These are phyloP conservation scores for Cyprinodon variegatus DNA, from an alignment of 2,113 vertebrate genomes.

Conservation along the genomic window DNA sequence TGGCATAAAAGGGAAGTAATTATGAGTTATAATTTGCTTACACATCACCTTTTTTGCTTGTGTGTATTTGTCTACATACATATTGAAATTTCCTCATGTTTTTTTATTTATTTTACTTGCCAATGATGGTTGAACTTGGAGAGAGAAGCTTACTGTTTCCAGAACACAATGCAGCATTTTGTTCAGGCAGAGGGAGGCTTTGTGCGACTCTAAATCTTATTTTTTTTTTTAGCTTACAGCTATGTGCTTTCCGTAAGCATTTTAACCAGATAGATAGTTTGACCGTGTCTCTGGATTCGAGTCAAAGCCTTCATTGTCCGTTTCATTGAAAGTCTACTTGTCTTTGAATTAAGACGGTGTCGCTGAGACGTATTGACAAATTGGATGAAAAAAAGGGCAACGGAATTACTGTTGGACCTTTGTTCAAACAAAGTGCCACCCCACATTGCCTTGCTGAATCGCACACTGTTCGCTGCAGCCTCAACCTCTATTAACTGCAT, in stretches of 20 bases:
- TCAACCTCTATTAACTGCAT: conserved; percentile 15
- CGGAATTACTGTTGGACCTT: not conserved
- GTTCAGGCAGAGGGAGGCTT: conserved; percentile 27
- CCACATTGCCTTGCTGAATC: not conserved
- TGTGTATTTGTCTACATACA: not conserved
- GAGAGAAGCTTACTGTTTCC: conserved; percentile 31
- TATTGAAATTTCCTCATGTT: conserved; percentile 13
- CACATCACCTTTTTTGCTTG: not conserved
- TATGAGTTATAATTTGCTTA: not conserved
- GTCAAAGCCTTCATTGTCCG: conserved; percentile 36
- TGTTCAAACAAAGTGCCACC: not conserved
- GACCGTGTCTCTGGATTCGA: conserved; percentile 8
- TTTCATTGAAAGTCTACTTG: conserved; percentile 17
- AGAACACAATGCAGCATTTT: conserved; percentile 45
- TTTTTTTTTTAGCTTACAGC: conserved; percentile 19
- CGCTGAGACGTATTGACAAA: not conserved
- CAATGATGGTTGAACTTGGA: conserved; percentile 21
- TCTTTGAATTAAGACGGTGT: not conserved
- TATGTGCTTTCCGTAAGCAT: conserved; percentile 13
- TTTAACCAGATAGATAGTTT: conserved; percentile 11
- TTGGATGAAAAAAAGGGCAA: not conserved
- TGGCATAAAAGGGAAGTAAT: not conserved
- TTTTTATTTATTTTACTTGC: conserved; percentile 9
- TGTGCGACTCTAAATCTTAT: conserved; percentile 33
- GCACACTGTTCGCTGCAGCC: conserved; percentile 2